Conservation (phyloP, 2,888 invertebrate species). For the Steinernema hermaphroditum region DNA sequence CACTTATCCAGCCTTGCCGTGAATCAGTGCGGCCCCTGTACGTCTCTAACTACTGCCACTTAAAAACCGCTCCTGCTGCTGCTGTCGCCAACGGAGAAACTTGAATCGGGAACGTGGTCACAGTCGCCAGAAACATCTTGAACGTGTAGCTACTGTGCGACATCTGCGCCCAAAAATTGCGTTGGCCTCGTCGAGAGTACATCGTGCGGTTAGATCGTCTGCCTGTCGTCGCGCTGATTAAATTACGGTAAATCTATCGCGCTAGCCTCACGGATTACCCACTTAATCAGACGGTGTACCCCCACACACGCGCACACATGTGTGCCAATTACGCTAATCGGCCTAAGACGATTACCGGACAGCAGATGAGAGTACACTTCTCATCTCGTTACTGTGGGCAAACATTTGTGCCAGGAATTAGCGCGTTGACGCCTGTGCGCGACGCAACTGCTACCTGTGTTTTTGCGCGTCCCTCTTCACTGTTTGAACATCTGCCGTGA, state of each 20-base stretch:
- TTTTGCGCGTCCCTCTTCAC: too few species aligned
- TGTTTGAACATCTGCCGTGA: too few species aligned
- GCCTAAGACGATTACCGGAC: constrained; percentile 30
- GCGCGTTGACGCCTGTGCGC: constrained; percentile 8
- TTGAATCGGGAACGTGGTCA: not conserved
- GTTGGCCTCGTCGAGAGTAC: not conserved
- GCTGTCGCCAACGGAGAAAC: not conserved
- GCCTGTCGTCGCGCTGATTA: constrained; percentile 15
- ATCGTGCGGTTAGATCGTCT: not conserved
- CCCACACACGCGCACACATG: constrained; percentile 22
- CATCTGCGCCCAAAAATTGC: constrained; percentile 8
- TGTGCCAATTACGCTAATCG: constrained; percentile 31
- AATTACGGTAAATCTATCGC: constrained; percentile 31
- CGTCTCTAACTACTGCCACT: constrained; percentile 8
- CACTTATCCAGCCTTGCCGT: constrained; percentile 2
- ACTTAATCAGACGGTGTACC: constrained; percentile 27
- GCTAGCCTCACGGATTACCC: constrained; percentile 14
- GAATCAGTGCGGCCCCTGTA: constrained; percentile 11
- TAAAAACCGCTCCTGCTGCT: not conserved
- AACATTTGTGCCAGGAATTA: constrained; percentile 24
- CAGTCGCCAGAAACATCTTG: not conserved
- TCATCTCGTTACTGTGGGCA: constrained; percentile 28
- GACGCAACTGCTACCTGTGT: too few species aligned
- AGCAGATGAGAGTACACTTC: constrained; percentile 28
- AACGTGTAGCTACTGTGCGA: constrained; percentile 1